phyloP scores from a whole-genome alignment of 2,113 vertebrate species.

The Dipodomys ordii region DNA sequence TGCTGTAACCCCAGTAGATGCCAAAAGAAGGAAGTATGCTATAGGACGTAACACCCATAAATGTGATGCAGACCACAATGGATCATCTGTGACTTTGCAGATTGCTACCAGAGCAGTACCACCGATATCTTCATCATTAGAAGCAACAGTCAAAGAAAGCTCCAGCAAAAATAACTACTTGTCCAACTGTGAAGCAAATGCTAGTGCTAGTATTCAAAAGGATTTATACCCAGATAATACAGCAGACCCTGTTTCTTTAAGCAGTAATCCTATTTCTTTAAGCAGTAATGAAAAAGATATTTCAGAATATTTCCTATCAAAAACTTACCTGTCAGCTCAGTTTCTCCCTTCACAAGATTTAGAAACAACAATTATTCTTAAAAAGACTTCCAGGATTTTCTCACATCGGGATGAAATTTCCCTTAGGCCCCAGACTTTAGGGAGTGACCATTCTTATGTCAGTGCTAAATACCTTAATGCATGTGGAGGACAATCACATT shows the following conservation, averaged over 20 bases:
- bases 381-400: not conserved
- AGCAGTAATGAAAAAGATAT: conserved; percentile 16
- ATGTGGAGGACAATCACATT: conserved; percentile 41
- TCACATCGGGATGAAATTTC: conserved; percentile 33
- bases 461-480: conserved; percentile 15
- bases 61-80: conserved; percentile 22
- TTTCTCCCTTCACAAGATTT: conserved; percentile 47
- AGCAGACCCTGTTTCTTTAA: conserved; percentile 28
- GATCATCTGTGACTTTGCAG: not conserved
- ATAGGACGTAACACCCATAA: not conserved
- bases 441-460: conserved; percentile 60
- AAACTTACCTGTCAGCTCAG: not conserved
- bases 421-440: not conserved
- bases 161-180: conserved; percentile 11
- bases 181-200: conserved; percentile 43
- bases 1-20: conserved; percentile 9
- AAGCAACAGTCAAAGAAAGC: conserved; percentile 10
- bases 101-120: conserved; percentile 2
- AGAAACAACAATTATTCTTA: conserved; percentile 44
- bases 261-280: conserved; percentile 30
- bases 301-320: conserved; percentile 39
- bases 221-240: conserved; percentile 42
- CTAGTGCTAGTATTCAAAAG: not conserved
- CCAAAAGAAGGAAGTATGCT: not conserved
- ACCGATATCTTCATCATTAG: not conserved